Conservation (phyloP, 2,888 invertebrate species). For the Metalampra italica region DNA sequence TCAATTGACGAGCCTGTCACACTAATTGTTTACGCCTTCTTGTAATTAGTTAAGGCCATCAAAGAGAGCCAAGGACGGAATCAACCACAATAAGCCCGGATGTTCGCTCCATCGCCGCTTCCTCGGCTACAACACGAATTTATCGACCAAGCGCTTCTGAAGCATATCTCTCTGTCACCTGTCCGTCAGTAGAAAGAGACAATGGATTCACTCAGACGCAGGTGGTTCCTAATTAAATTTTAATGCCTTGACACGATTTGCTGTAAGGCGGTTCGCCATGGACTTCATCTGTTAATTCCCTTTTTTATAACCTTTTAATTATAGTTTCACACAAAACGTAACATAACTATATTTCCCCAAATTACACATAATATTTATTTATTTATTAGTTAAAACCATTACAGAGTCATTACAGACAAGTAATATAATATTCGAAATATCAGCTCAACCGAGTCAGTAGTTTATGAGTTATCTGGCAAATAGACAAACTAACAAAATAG, state of each 20-base stretch:
- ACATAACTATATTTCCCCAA: too few species aligned
- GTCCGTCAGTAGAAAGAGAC: slow-evolving; percentile 25
- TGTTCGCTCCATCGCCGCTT: slow-evolving; percentile 61
- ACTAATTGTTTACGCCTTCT: slow-evolving; percentile 48
- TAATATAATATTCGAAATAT: too few species aligned
- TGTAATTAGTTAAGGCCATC: slow-evolving; percentile 37
- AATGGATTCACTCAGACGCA: slow-evolving; percentile 27
- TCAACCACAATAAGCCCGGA: slow-evolving; percentile 51
- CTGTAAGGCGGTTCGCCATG: slow-evolving; percentile 37
- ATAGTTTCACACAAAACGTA: too few species aligned
- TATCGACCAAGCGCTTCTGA: slow-evolving; percentile 4
- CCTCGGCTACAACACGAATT: slow-evolving; percentile 27
- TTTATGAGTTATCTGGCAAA: too few species aligned
- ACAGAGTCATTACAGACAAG: too few species aligned
- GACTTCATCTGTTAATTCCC: slow-evolving; percentile 35
- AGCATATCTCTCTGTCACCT: slow-evolving; percentile 27
- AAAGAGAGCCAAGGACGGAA: slow-evolving; percentile 45
- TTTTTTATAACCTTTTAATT: slow-evolving; percentile 34
- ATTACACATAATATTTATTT: too few species aligned
- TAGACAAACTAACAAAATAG: too few species aligned
- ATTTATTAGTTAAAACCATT: too few species aligned
- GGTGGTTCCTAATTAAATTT: slow-evolving; percentile 63
- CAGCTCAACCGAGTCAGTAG: too few species aligned
- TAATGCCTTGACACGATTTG: slow-evolving; percentile 49
- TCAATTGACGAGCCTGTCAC: slow-evolving; percentile 19